Evolutionary conservation across 2,797 vertebrate genomes (phyloP), one percentile per base, ranked within the genome.

Genomic region (Pseudochaenichthys georgianus): DNA sequence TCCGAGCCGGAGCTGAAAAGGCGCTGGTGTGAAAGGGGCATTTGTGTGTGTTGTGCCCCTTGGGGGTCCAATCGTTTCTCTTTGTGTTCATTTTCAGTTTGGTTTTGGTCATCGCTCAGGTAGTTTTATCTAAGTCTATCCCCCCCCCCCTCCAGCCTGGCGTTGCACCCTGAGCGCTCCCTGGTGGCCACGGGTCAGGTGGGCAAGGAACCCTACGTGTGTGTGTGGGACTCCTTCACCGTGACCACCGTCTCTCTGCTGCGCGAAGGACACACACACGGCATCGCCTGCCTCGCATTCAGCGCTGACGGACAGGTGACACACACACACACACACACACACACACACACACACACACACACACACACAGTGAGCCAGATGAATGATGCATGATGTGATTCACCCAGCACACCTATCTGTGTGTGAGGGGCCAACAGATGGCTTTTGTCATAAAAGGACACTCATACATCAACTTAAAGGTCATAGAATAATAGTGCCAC

Each of bases 181-280:
- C 92, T 98, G 62, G 97, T 99, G 78, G 98, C 97, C 7, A 99
- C 97, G 0, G 98, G 98, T 61, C 98, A 99, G 89, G 98, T 99
- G 73, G 98, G 98, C 23, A 98, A 97, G 90, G 97, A 99, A 17
- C 98, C 97, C 0, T 98, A 96, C 9, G 95, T 99, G 75, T 99
- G 98, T 81, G 92, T 99, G 79, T 99, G 98, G 98, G 97, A 99
- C 88, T 95, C 96, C 7, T 96, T 97, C 87, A 94, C 92, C 0
- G 86, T 95, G 19, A 97, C 96, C 81, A 97, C 96, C 0, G 94
- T 98, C 55, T 98, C 97, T 75, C 96, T 99, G 83, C 96, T 99
- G 64, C 96, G 97, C 70, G 97, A 98, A 55, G 95, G 96, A 6
- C 98, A 99, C 81, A 99, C 97, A 0, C 97, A 99, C n/a, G 98